phyloP scores from a whole-genome alignment of 2,113 vertebrate species.

The Eidolon helvum region DNA sequence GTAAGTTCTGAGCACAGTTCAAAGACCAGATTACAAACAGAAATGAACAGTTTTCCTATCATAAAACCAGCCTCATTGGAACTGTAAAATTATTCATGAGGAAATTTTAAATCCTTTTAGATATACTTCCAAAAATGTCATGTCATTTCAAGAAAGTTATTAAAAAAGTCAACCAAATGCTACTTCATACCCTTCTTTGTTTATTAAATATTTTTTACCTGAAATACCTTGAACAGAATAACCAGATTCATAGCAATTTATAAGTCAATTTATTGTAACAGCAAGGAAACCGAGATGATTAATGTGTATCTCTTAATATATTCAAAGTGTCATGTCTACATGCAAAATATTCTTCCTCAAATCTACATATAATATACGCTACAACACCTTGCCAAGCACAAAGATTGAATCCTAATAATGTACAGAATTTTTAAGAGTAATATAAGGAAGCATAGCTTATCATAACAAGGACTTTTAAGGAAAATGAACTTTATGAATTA shows the following conservation, averaged over 20 bases:
- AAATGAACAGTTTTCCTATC: conserved; percentile 41
- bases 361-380: conserved; percentile 64
- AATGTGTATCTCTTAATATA: conserved; percentile 68
- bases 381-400: conserved; percentile 53
- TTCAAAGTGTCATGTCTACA: conserved; percentile 64
- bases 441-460: conserved; percentile 50
- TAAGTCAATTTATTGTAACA: conserved; percentile 71
- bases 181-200: conserved; percentile 45
- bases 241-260: conserved; percentile 54
- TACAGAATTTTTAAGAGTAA: conserved; percentile 63
- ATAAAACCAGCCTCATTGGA: conserved; percentile 21
- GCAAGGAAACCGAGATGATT: conserved; percentile 59
- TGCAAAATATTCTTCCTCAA: conserved; percentile 51
- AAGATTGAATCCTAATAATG: conserved; percentile 68
- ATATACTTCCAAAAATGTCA: conserved; percentile 54
- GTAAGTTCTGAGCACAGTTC: conserved; percentile 32
- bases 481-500: conserved; percentile 56
- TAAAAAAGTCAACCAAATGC: neutral
- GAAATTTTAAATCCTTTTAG: conserved; percentile 37
- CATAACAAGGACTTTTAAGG: conserved; percentile 53
- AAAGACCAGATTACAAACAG: conserved; percentile 60
- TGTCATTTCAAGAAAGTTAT: conserved; percentile 48
- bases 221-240: neutral
- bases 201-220: conserved; percentile 65
- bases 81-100: conserved; percentile 54